Percentiles rank a stretch among this genome's conserved stretches.
Conservation (phyloP, 2,113 vertebrate species). For the Ciconia boyciana region DNA sequence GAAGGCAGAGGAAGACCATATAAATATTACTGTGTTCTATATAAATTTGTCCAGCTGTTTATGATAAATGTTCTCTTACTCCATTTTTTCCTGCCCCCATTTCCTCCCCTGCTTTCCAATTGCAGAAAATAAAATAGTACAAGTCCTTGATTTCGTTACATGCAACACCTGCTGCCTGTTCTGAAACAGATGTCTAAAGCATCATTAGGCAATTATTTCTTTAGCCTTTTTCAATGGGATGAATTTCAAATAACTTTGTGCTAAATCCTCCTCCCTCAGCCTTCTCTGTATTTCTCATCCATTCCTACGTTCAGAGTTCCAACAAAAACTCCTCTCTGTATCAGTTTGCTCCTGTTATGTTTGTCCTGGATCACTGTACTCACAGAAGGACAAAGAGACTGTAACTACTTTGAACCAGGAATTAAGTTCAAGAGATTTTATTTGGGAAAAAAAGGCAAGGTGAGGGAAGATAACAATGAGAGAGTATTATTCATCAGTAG, state of each 20-base stretch:
- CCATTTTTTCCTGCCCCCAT: slow-evolving; percentile 22
- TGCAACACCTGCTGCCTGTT: slow-evolving; percentile 39
- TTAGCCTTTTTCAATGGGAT: background rate
- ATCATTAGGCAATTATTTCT: slow-evolving; percentile 24
- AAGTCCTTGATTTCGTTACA: slow-evolving; percentile 31
- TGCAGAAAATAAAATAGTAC: slow-evolving; percentile 33
- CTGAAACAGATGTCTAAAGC: slow-evolving; percentile 49
- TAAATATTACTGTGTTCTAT: background rate
- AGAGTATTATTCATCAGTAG: background rate
- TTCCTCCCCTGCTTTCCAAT: slow-evolving; percentile 10
- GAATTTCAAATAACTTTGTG: background rate
- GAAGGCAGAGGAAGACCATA: background rate
- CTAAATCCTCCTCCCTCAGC: background rate
- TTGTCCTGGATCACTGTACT: background rate
- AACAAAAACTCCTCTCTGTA: background rate
- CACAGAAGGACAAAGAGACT: background rate
- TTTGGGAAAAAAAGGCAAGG: background rate
- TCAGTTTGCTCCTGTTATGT: background rate
- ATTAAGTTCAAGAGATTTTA: background rate
- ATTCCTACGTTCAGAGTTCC: background rate
- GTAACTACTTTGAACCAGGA: background rate
- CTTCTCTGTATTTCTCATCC: slow-evolving; percentile 7
- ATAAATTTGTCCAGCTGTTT: slow-evolving; percentile 19
- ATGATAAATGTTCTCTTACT: slow-evolving; percentile 15
- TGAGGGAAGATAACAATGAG: background rate